A percentile compares a stretch with the other conserved stretches of the same genome.
Conservation (phyloP, 2,113 vertebrate genomes). For the Leucosticte australis region DNA sequence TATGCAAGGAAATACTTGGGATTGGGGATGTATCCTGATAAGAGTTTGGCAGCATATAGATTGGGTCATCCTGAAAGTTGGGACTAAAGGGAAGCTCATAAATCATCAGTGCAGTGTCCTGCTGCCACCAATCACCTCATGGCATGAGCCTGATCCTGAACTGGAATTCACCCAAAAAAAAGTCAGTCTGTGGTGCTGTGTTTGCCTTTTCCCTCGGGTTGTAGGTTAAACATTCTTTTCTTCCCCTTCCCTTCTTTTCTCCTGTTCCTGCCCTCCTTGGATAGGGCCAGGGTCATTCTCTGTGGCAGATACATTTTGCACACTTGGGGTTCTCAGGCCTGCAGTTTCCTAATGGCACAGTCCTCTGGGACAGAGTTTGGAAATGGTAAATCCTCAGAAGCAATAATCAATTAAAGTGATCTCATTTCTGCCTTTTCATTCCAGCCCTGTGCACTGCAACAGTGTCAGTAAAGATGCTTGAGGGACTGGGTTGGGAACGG, state of each 20-base stretch:
- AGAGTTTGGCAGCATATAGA: not conserved
- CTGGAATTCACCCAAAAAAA: not conserved
- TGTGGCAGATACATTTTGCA: not conserved
- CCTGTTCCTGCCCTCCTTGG: not conserved
- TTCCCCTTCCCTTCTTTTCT: not conserved
- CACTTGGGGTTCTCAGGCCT: not conserved
- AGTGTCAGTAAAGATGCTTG: not conserved
- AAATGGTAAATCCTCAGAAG: not conserved
- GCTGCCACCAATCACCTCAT: not conserved
- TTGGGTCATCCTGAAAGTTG: not conserved
- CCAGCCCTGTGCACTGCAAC: not conserved
- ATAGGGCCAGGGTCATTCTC: rapidly evolving
- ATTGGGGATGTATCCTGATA: not conserved
- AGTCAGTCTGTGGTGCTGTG: not conserved
- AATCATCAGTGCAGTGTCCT: not conserved
- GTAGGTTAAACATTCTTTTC: not conserved
- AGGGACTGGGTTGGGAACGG: not conserved
- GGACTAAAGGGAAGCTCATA: not conserved
- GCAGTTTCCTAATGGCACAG: not conserved
- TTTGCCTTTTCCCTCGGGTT: not conserved
- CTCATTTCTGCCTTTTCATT: not conserved
- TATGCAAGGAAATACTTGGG: not conserved
- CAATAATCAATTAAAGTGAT: not conserved
- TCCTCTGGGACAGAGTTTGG: not conserved
- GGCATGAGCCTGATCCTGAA: not conserved